Evolutionary conservation across 92 coral and sea anemone genomes (phyloP).

Genomic region (Bergia puertoricense): DNA sequence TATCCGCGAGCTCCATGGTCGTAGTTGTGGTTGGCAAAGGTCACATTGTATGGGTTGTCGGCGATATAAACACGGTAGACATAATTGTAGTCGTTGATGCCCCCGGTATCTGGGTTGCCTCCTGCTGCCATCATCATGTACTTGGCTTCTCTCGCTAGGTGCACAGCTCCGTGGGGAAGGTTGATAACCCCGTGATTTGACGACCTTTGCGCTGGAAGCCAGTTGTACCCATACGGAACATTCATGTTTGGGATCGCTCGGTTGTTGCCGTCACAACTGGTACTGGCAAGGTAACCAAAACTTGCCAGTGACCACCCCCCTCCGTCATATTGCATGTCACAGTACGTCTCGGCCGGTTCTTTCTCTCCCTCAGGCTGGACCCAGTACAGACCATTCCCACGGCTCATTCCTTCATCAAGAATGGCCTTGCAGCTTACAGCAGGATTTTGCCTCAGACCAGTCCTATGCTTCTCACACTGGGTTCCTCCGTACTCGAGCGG

Average conservation of each 20-base stretch:
- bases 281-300: constrained; percentile 47
- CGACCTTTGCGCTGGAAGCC: constrained; percentile 42
- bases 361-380: constrained; percentile 44
- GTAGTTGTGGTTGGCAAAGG: constrained; percentile 44
- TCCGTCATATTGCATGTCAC: constrained; percentile 55
- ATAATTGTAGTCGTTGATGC: constrained; percentile 37
- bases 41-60: constrained; percentile 31
- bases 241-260: constrained; percentile 46
- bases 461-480: constrained; percentile 32
- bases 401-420: constrained; percentile 29
- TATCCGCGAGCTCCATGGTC: constrained; percentile 40
- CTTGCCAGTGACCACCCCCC: constrained; percentile 64
- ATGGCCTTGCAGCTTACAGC: constrained; percentile 49
- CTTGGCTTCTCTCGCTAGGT: constrained; percentile 43
- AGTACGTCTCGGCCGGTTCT: constrained; percentile 45
- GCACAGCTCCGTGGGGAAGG: constrained; percentile 32
- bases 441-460: constrained; percentile 40
- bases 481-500: constrained; percentile 23
- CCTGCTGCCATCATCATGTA: constrained; percentile 52
- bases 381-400: constrained; percentile 49
- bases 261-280: constrained; percentile 21
- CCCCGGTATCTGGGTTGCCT: constrained; percentile 43
- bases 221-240: constrained; percentile 43
- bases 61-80: constrained; percentile 33
- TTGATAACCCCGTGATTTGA: constrained; percentile 41